Conservation (phyloP, 1,140 invertebrate genomes). For the Tyrophagus putrescentiae region DNA sequence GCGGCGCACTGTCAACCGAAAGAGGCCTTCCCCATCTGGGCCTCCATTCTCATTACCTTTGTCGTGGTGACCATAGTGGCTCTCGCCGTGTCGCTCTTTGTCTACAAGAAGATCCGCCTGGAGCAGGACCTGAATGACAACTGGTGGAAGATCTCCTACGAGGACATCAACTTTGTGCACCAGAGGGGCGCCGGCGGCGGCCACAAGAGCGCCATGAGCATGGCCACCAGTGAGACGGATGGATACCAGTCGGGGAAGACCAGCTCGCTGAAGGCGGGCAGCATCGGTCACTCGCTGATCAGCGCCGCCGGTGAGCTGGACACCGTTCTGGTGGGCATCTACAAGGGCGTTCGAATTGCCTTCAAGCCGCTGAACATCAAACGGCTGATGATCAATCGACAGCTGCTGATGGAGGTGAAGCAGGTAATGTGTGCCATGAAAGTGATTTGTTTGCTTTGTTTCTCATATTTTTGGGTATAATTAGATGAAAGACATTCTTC, state of each 20-base stretch:
- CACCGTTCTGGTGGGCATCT: slow-evolving; percentile 18
- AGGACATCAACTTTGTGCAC: slow-evolving; percentile 21
- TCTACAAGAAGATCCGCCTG: slow-evolving; percentile 20
- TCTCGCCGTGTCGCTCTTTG: slow-evolving; percentile 1
- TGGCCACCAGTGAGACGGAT: slow-evolving; percentile 2
- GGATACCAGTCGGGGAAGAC: slow-evolving; percentile 16
- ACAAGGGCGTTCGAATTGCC: slow-evolving; percentile 26
- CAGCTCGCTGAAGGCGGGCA: neutral
- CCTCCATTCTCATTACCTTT: slow-evolving; percentile 7
- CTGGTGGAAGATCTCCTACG: slow-evolving; percentile 24
- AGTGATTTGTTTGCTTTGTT: neutral
- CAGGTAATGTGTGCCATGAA: slow-evolving; percentile 1
- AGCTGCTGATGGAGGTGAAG: slow-evolving; percentile 28
- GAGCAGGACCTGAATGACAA: slow-evolving; percentile 18
- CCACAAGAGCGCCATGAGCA: slow-evolving; percentile 8
- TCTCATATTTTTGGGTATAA: neutral
- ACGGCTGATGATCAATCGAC: slow-evolving; percentile 24
- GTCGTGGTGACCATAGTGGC: neutral
- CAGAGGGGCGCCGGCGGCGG: neutral
- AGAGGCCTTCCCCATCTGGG: slow-evolving; percentile 17
- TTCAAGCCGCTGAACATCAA: slow-evolving; percentile 26
- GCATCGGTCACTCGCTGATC: slow-evolving; percentile 9
- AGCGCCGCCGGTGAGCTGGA: slow-evolving; percentile 18
- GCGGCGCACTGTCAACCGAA: slow-evolving; percentile 9
- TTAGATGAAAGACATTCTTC: slow-evolving; percentile 61